Evolutionary conservation across 2,797 vertebrate genomes (phyloP).

Genomic region (Pachyuromys duprasi): DNA sequence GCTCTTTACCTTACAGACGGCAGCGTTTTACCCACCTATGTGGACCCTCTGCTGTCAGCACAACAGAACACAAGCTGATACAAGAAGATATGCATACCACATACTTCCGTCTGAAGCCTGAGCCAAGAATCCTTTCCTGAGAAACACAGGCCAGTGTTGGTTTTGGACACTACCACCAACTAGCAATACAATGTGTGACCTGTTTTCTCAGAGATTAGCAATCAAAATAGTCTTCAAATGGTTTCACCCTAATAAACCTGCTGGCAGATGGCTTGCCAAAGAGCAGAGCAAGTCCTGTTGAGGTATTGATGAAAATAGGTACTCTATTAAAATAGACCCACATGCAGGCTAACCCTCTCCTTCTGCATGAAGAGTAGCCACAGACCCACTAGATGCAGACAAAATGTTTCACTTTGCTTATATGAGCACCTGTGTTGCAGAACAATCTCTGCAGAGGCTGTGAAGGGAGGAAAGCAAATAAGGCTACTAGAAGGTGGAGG

Average conservation of each 20-base stretch:
- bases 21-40: background rate
- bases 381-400: background rate
- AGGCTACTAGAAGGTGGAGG: background rate
- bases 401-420: background rate
- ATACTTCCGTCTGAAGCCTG: background rate
- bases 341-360: background rate
- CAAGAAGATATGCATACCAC: background rate
- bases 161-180: background rate
- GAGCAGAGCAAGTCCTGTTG: background rate
- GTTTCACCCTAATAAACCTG: background rate
- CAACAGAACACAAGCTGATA: background rate
- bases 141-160: background rate
- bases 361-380: background rate
- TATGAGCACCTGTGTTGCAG: background rate
- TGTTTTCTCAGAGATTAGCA: background rate
- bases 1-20: background rate
- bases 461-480: background rate
- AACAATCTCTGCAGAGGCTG: accelerated
- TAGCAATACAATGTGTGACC: background rate
- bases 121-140: constrained; percentile 49
- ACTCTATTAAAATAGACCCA: background rate
- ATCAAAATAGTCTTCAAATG: constrained; percentile 20
- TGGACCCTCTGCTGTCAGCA: background rate
- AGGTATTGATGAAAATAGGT: background rate
- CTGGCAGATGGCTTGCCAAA: background rate